Percentiles rank a stretch among this genome's conserved stretches.
Conservation (phyloP, 2,888 invertebrate genomes). For the Drosophila siamana region DNA sequence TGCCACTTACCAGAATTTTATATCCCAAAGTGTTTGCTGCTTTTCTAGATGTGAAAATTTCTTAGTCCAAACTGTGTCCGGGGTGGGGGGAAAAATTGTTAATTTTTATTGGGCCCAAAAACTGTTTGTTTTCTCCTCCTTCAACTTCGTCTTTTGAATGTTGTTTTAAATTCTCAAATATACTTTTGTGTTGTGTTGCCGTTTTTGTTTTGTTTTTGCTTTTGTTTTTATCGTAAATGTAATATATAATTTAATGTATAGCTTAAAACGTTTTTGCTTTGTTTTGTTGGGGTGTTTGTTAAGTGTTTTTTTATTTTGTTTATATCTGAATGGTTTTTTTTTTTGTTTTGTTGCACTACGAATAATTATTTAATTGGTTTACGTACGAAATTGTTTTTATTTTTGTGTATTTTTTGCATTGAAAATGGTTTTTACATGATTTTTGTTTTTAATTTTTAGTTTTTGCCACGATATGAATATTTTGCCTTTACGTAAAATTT, state of each 20-base stretch:
- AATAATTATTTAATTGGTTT: conserved; percentile 63
- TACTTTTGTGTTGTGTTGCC: conserved; percentile 36
- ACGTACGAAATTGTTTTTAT: conserved; percentile 57
- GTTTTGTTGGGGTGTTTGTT: conserved; percentile 14
- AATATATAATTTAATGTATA: conserved; percentile 65
- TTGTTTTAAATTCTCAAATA: conserved; percentile 62
- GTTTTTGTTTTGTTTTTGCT: conserved; percentile 24
- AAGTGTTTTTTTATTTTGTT: conserved; percentile 6
- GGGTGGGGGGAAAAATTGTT: conserved; percentile 33
- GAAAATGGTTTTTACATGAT: conserved; percentile 64
- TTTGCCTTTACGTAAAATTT: conserved; percentile 60
- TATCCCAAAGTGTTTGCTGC: conserved; percentile 28
- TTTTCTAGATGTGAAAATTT: conserved; percentile 5
- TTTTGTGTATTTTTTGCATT: conserved; percentile 32
- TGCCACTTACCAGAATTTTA: conserved; percentile 42
- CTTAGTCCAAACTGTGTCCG: conserved; percentile 27
- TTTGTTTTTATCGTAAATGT: conserved; percentile 54
- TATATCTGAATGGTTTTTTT: conserved; percentile 54
- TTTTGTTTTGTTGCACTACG: conserved; percentile 58
- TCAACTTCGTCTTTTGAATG: conserved; percentile 21
- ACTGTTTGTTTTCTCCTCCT: conserved; percentile 37
- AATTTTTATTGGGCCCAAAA: conserved; percentile 51
- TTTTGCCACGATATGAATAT: conserved; percentile 77
- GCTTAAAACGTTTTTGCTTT: conserved; percentile 56
- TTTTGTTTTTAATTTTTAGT: conserved; percentile 36